A percentile compares a stretch with the other conserved stretches of the same genome.
These are phyloP conservation scores for Platysternon megacephalum DNA, from an alignment of 2,113 vertebrate genomes.

Conservation along the genomic window DNA sequence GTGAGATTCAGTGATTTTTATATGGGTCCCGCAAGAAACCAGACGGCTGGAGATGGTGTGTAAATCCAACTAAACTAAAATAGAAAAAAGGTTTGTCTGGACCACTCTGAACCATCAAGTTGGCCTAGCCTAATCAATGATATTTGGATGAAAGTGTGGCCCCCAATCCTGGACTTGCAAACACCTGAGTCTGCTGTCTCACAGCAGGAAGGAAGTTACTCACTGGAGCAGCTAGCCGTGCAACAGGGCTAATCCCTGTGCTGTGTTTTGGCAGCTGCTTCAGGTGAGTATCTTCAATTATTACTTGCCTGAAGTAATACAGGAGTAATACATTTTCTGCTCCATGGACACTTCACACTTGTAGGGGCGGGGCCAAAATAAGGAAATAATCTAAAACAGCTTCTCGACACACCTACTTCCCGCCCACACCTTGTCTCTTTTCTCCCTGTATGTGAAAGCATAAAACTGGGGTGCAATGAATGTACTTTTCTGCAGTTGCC, in stretches of 20 bases:
- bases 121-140: not conserved
- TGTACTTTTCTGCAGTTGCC: accelerated
- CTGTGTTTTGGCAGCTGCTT: not conserved
- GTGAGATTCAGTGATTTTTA: not conserved
- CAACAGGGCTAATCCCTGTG: not conserved
- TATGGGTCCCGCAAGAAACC: not conserved
- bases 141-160: not conserved
- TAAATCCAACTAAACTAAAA: not conserved
- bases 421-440: not conserved
- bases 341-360: not conserved
- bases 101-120: not conserved
- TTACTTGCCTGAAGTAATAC: not conserved
- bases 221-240: not conserved
- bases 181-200: not conserved
- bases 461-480: not conserved
- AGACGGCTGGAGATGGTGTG: not conserved
- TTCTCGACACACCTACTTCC: not conserved
- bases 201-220: not conserved
- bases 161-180: not conserved
- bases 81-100: not conserved
- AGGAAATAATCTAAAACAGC: not conserved
- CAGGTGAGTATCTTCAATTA: not conserved
- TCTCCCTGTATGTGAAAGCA: not conserved
- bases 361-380: not conserved
- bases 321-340: not conserved